Evolutionary conservation across 2,797 vertebrate genomes (phyloP), one percentile per base, ranked within the genome.

Genomic region (Limnodromus scolopaceus): DNA sequence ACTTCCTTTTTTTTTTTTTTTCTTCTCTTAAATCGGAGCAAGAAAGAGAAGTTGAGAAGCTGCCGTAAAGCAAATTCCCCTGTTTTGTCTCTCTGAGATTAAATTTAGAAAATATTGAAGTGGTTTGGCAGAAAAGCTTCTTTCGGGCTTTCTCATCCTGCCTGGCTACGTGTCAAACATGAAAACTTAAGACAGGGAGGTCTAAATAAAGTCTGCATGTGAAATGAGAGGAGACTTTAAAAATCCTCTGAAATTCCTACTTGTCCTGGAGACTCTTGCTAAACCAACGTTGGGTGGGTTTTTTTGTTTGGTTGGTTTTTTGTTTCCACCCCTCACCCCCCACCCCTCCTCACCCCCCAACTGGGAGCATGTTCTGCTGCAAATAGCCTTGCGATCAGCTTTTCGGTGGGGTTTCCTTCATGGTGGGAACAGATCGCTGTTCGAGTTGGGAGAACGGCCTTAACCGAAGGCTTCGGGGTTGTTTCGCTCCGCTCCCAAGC

Each of bases 101-200:
- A 93, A 92, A 95, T 94, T 85, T 95, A 93, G 91, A 94, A 93
- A 92, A 94, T 66, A 79, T 9, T 72, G 80, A 95, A 92, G 48
- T 8, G 4, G 41, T 72, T 30, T 93, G 91, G 92, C 10, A 2
- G 57, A 93, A 92, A 45, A 77, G 12, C 71, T 91, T 36, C 61
- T 95, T 91, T 93, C 5, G 0, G 66, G 48, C 57, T 95, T 95
- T 96, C 92, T 95, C 93, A 91, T 89, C 25, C 38, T 46, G 75
- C 51, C 86, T 94, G 65, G 55, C 91, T 87, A 55, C 2, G 4
- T 80, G 75, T 84, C 24, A 16, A 68, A 71, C 34, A 23, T 4
- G 7, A 70, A 60, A 46, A 16, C 63, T 46, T 51, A 32, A 91
- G 78, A 60, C 0, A 3, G 46, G 79, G 74, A 87, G 43, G 41